Evolutionary conservation across 2,888 invertebrate genomes (phyloP), one percentile per base, ranked within the genome.

Genomic region (Limnephilus lunatus): DNA sequence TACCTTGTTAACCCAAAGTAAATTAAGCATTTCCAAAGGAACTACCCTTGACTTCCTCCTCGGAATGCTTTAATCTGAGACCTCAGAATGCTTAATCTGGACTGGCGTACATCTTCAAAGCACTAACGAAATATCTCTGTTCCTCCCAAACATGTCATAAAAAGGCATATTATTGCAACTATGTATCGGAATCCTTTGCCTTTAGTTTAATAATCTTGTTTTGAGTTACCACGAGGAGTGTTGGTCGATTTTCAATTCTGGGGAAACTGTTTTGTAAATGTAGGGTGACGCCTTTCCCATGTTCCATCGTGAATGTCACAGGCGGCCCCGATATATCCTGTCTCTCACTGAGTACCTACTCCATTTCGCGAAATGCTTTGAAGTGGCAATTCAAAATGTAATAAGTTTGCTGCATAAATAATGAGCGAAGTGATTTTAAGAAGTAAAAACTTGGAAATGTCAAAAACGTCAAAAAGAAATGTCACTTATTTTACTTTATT

Each of bases 271-370:
- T 93, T 86, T 48, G 92, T 93, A 92, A 93, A 93, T 93, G 92
- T 92, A 87, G 90, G 92, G 92, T 92, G 92, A 93, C 93, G 93
- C 93, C 93, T 90, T 92, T 92, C 35, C 83, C 92, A 44, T 93
- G 93, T 93, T 83, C 30, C 44, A 53, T 85, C 83, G 35, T 83
- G 89, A 68, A 44, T 85, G 91, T 89, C 89, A 91, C 53, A 81
- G 80, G 80, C 85, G 91, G 86, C 39, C 48, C 81, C 68, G 68
- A 39, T 39, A 39, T 44, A 39, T 85, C 85, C 85, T 35, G 85
- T 35, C 85, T 35, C 32, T 35, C 85, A 39, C n/a, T n/a, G 85
- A 19, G 53, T 44, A 25, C 48, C 48, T 14, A 48, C 39, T 85
- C n/a, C 85, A 39, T 85, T 68, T 39, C 48, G 80, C 31, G 25